phyloP scores from a whole-genome alignment of 2,797 vertebrate genomes.

The Cheirogaleus major region DNA sequence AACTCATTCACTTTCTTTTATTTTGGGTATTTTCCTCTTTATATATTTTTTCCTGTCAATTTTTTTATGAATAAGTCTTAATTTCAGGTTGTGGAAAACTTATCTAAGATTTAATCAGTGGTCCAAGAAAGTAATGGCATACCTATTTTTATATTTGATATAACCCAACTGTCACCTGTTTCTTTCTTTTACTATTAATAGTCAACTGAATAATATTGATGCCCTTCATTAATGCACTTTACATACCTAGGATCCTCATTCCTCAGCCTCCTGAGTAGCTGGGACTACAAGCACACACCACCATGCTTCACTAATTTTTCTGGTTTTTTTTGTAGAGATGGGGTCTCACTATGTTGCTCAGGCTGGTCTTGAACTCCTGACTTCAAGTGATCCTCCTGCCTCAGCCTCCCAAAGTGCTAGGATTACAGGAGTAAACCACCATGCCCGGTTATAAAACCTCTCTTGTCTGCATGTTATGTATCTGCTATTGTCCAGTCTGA shows the following conservation, averaged over 20 bases:
- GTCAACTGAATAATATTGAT: neutral
- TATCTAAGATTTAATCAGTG: neutral
- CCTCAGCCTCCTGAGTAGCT: too few species aligned
- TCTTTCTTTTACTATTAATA: constrained; percentile 25
- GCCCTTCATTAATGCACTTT: neutral
- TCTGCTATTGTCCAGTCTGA: neutral
- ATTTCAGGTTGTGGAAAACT: constrained; percentile 28
- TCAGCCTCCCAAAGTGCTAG: too few species aligned
- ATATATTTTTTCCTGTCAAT: neutral
- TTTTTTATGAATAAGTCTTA: constrained; percentile 29
- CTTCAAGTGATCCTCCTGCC: too few species aligned
- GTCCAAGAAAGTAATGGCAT: neutral
- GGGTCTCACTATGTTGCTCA: too few species aligned
- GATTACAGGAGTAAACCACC: too few species aligned
- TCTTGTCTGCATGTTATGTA: neutral
- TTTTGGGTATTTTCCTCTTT: constrained; percentile 2
- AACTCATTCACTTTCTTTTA: neutral
- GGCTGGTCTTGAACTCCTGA: too few species aligned
- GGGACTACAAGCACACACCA: too few species aligned
- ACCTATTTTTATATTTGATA: neutral
- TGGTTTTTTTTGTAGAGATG: too few species aligned
- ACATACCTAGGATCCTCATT: neutral
- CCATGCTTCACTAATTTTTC: too few species aligned
- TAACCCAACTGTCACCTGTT: neutral
- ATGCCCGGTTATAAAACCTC: neutral